A percentile compares a stretch with the other conserved stretches of the same genome.
Evolutionary conservation across 2,797 vertebrate genomes (phyloP).

Genomic region (Danionella dracula): DNA sequence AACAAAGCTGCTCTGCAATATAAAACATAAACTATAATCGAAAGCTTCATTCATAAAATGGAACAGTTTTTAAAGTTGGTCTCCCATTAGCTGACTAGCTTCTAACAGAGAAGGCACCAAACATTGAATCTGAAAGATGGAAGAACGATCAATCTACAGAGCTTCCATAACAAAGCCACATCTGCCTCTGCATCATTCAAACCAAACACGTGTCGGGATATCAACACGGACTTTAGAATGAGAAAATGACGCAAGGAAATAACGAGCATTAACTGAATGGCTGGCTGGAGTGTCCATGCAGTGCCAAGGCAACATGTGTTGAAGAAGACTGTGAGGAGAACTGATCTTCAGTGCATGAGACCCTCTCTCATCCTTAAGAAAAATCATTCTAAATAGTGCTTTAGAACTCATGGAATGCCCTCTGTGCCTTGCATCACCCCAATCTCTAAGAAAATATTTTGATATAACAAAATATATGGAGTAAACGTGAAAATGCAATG

Average conservation of each 20-base stretch:
- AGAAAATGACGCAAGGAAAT: slow-evolving; percentile 27
- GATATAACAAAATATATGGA: slow-evolving; percentile 52
- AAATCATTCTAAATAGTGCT: slow-evolving; percentile 34
- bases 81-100: neutral
- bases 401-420: slow-evolving; percentile 39
- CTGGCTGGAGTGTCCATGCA: slow-evolving; percentile 39
- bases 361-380: slow-evolving; percentile 32
- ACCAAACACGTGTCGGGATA: neutral
- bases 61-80: neutral
- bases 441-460: slow-evolving; percentile 49
- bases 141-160: slow-evolving; percentile 38
- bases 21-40: no score
- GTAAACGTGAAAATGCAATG: slow-evolving; percentile 39
- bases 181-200: slow-evolving; percentile 12
- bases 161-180: slow-evolving; percentile 24
- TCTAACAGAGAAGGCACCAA: slow-evolving; percentile 71
- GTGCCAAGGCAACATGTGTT: slow-evolving; percentile 50
- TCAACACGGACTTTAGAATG: neutral
- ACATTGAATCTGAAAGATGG: slow-evolving; percentile 41
- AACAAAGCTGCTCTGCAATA: slow-evolving; percentile 47
- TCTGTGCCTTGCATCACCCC: slow-evolving; percentile 37
- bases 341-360: slow-evolving; percentile 49
- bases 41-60: no score
- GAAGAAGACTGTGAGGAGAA: slow-evolving; percentile 47
- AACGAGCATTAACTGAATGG: slow-evolving; percentile 39